Evolutionary conservation across 2,113 vertebrate species (phyloP).

Genomic region (Gambusia holbrooki): DNA sequence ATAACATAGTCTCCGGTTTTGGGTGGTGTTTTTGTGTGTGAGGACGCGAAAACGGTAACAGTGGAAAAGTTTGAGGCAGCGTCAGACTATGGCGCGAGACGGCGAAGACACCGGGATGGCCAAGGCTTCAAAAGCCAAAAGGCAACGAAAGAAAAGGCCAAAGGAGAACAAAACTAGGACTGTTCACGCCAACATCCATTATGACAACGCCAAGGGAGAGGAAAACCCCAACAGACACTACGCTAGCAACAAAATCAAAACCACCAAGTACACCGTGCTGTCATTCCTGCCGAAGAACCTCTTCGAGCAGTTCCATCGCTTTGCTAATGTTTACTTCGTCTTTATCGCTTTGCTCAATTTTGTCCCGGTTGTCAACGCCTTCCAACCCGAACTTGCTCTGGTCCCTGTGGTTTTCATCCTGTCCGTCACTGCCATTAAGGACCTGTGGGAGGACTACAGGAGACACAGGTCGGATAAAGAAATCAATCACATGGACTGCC

Average conservation of each 20-base stretch:
- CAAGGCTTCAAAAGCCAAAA: constrained; percentile 65
- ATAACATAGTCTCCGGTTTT: constrained; percentile 66
- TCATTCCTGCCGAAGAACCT: constrained; percentile 98
- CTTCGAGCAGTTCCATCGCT: constrained; percentile 95
- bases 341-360: constrained; percentile 96
- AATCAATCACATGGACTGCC: constrained; percentile 96
- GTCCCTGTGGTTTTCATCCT: constrained; percentile 95
- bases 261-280: constrained; percentile 94
- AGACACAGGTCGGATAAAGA: constrained; percentile 92
- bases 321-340: constrained; percentile 98
- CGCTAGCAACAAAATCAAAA: constrained; percentile 92
- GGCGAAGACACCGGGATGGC: constrained; percentile 66
- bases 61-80: constrained; percentile 67
- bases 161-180: constrained; percentile 83
- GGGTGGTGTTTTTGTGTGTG: constrained; percentile 18
- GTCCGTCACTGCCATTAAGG: constrained; percentile 94
- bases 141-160: constrained; percentile 80
- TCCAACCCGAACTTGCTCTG: constrained; percentile 93
- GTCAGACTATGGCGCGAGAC: constrained; percentile 79
- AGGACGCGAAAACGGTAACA: constrained; percentile 56
- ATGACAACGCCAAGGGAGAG: constrained; percentile 71
- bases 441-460: constrained; percentile 97
- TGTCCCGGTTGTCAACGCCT: constrained; percentile 91
- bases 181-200: constrained; percentile 84
- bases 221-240: constrained; percentile 78